These are phyloP conservation scores for Murina feae DNA, from an alignment of 2,113 vertebrate genomes.

Conservation along the genomic window DNA sequence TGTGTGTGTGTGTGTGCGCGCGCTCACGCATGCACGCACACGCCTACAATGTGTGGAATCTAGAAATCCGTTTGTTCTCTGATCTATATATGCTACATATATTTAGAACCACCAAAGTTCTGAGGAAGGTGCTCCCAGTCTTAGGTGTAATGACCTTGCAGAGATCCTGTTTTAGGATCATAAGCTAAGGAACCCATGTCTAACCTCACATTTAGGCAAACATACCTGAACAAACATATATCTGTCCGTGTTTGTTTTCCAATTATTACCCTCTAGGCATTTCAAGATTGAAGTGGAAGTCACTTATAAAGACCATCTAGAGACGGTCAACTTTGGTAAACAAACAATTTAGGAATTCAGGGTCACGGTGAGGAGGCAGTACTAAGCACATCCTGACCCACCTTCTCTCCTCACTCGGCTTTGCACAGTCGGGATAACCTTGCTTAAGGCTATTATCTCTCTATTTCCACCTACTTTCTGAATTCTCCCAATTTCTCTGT, in stretches of 20 bases:
- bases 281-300: constrained; percentile 1
- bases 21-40: no score
- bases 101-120: not conserved
- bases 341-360: not conserved
- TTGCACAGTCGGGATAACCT: not conserved
- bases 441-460: not conserved
- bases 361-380: not conserved
- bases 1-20: not conserved
- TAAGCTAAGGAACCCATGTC: not conserved
- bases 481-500: not conserved
- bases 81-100: not conserved
- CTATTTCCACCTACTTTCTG: not conserved
- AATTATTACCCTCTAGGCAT: not conserved
- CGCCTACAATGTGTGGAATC: not conserved
- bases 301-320: not conserved
- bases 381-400: not conserved
- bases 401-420: not conserved
- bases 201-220: not conserved
- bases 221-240: not conserved
- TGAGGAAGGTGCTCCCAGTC: not conserved
- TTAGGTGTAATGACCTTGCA: not conserved
- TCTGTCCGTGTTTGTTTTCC: not conserved
- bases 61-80: not conserved
- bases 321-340: not conserved
- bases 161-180: not conserved